Conservation (phyloP, 2,797 vertebrate genomes). For the Pogonophryne albipinna region DNA sequence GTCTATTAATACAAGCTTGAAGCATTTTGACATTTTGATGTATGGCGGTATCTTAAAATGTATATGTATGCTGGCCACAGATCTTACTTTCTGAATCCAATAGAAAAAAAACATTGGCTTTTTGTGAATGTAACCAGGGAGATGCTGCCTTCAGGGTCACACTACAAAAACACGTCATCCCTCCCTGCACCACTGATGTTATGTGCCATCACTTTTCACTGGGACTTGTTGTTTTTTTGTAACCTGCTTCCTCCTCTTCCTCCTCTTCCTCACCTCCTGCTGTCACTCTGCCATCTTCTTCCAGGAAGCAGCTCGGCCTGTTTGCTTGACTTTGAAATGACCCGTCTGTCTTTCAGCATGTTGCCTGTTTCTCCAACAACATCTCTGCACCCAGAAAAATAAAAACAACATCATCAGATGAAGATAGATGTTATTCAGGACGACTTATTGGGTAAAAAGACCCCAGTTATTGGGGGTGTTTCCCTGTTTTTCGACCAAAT, state of each 20-base stretch:
- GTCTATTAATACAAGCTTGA: too few species aligned
- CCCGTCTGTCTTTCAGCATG: not conserved
- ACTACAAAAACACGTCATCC: too few species aligned
- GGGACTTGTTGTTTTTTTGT: not conserved
- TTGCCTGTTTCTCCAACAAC: not conserved
- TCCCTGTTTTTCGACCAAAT: not conserved
- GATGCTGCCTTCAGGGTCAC: too few species aligned
- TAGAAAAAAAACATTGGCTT: not conserved
- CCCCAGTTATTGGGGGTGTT: too few species aligned
- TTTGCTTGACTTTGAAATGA: constrained; percentile 3
- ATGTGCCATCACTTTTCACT: not conserved
- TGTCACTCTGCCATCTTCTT: constrained; percentile 1
- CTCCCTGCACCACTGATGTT: too few species aligned
- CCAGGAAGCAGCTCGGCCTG: constrained; percentile 27
- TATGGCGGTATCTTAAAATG: too few species aligned
- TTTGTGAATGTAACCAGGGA: not conserved
- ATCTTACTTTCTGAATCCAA: too few species aligned
- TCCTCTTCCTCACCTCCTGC: not conserved
- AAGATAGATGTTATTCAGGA: not conserved
- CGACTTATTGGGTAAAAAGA: too few species aligned
- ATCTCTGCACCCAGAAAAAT: not conserved
- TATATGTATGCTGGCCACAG: too few species aligned
- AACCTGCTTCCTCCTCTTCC: not conserved
- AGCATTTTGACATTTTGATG: too few species aligned
- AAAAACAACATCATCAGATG: not conserved